These are phyloP conservation scores for Brachypodius melanocephalos DNA, from an alignment of 2,113 vertebrate species.

Conservation along the genomic window DNA sequence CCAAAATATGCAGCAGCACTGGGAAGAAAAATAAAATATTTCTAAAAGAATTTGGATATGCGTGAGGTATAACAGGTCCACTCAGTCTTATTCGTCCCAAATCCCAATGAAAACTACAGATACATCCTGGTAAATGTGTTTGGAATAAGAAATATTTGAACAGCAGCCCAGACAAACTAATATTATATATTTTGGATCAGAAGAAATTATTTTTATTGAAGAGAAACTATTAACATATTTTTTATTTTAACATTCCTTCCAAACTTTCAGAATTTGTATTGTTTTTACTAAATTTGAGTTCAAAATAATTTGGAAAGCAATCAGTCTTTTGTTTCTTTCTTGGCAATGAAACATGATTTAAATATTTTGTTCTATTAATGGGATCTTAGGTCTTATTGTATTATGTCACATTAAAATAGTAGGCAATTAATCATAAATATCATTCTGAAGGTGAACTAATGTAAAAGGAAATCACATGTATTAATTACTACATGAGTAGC, in stretches of 20 bases:
- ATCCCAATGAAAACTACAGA: background rate
- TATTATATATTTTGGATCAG: background rate
- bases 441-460: background rate
- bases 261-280: background rate
- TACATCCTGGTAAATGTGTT: background rate
- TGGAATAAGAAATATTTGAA: background rate
- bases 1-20: background rate
- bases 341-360: background rate
- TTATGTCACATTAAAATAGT: background rate
- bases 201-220: background rate
- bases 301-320: background rate
- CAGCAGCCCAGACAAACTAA: background rate
- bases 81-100: fast-evolving
- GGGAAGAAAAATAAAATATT: background rate
- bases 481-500: background rate
- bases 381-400: background rate
- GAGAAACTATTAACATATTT: background rate
- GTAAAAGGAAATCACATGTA: background rate
- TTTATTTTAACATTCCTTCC: background rate
- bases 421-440: background rate
- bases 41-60: background rate
- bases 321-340: background rate
- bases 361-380: background rate
- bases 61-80: fast-evolving
- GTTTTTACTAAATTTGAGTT: background rate